These are phyloP conservation scores for Sisor rabdophorus DNA, from an alignment of 2,113 vertebrate genomes.

Conservation along the genomic window DNA sequence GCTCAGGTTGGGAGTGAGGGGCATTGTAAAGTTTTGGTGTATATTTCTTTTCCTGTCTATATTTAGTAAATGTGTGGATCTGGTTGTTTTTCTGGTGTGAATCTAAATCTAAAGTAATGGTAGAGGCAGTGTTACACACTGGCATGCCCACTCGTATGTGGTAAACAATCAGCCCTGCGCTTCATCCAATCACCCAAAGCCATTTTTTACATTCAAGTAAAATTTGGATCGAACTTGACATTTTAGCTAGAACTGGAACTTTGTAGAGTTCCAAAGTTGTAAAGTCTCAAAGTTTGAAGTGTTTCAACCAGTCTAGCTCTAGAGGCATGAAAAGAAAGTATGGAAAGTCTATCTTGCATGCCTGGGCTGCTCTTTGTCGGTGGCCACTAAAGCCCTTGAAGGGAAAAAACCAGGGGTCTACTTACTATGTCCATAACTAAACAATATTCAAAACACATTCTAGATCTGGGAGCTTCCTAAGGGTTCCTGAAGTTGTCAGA, in stretches of 20 bases:
- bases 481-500: neutral
- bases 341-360: neutral
- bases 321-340: neutral
- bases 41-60: neutral
- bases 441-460: neutral
- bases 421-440: neutral
- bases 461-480: neutral
- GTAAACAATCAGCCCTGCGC: neutral
- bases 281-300: neutral
- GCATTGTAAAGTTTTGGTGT: neutral
- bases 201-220: neutral
- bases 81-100: neutral
- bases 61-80: neutral
- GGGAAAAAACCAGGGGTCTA: neutral
- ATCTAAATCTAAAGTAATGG: neutral
- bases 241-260: neutral
- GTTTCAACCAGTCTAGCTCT: no score
- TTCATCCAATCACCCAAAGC: neutral
- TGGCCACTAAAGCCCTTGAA: neutral
- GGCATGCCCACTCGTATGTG: neutral
- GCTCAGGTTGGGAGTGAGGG: neutral
- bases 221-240: neutral
- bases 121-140: neutral
- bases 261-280: neutral
- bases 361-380: neutral